Percentiles rank a stretch among this genome's conserved stretches.
phyloP scores from a whole-genome alignment of 1,140 invertebrate species.

The Polyergus mexicanus region DNA sequence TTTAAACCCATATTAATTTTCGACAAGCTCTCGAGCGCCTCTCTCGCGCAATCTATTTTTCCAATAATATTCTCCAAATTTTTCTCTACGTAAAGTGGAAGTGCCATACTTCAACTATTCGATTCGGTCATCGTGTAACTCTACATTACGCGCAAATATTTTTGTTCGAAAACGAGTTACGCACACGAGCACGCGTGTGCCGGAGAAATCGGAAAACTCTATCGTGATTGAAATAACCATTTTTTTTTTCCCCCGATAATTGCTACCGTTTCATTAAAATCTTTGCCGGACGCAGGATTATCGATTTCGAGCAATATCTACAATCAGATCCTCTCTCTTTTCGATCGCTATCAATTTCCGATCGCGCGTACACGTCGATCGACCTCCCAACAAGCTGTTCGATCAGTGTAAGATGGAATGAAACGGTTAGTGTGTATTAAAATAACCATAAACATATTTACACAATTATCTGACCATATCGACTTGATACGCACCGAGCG shows the following conservation, averaged over 20 bases:
- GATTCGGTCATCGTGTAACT: not conserved
- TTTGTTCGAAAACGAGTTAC: not conserved
- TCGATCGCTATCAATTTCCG: constrained; percentile 72
- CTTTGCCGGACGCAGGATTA: constrained; percentile 77
- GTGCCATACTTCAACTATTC: not conserved
- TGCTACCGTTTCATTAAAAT: constrained; percentile 76
- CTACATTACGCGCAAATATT: not conserved
- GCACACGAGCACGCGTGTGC: not conserved
- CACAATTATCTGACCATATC: constrained; percentile 76
- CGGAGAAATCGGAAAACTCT: not conserved
- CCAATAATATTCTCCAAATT: not conserved
- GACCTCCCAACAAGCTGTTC: constrained; percentile 78
- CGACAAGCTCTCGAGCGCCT: not conserved
- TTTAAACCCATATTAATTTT: constrained; percentile 66
- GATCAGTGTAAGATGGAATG: constrained; percentile 58
- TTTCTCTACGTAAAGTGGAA: not conserved
- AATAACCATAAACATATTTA: constrained; percentile 76
- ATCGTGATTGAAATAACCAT: constrained; percentile 70
- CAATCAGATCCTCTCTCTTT: constrained; percentile 71
- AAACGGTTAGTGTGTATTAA: constrained; percentile 72
- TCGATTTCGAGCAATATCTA: constrained; percentile 80
- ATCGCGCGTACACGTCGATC: constrained; percentile 61
- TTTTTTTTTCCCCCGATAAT: constrained; percentile 37
- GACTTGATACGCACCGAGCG: constrained; percentile 26
- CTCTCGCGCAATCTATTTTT: not conserved